Evolutionary conservation across 2,888 invertebrate species (phyloP).

Genomic region (Nasonia oneida): DNA sequence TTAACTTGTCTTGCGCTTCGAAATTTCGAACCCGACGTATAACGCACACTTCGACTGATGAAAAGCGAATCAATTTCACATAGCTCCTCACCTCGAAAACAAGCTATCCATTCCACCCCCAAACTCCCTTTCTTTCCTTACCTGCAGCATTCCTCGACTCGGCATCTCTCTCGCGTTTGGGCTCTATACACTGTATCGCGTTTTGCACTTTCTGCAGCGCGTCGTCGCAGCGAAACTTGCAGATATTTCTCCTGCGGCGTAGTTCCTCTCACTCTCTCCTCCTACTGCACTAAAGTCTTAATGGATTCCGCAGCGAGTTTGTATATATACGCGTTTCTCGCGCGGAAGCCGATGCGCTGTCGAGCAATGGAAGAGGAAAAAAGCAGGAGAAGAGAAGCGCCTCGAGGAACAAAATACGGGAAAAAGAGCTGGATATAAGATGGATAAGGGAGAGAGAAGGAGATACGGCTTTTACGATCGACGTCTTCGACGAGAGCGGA

Average conservation of each 20-base stretch:
- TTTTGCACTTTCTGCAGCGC: slow-evolving; percentile 69
- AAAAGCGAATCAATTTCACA: neutral
- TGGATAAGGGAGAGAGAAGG: neutral
- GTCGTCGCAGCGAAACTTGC: slow-evolving; percentile 70
- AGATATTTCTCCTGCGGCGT: slow-evolving; percentile 71
- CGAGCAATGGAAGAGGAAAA: slow-evolving; percentile 11
- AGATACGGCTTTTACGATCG: slow-evolving; percentile 34
- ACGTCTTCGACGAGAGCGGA: neutral
- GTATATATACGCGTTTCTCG: slow-evolving; percentile 66
- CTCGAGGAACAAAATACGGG: slow-evolving; percentile 15
- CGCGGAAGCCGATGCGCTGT: neutral
- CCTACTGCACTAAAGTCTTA: slow-evolving; percentile 70
- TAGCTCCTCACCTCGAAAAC: neutral
- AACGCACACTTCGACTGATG: neutral
- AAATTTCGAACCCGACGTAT: neutral
- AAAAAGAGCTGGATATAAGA: neutral
- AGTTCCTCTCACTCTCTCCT: slow-evolving; percentile 45
- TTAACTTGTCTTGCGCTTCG: neutral
- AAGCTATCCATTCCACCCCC: neutral
- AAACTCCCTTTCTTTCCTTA: neutral
- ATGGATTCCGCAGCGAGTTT: slow-evolving; percentile 73
- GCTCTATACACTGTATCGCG: slow-evolving; percentile 68
- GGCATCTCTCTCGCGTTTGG: neutral
- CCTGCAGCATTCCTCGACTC: neutral
- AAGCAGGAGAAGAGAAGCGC: slow-evolving; percentile 56